These are phyloP conservation scores for Hexactinellida sp. DNA, from an alignment of 37 sponge, comb jelly and placozoan genomes.

Conservation along the genomic window DNA sequence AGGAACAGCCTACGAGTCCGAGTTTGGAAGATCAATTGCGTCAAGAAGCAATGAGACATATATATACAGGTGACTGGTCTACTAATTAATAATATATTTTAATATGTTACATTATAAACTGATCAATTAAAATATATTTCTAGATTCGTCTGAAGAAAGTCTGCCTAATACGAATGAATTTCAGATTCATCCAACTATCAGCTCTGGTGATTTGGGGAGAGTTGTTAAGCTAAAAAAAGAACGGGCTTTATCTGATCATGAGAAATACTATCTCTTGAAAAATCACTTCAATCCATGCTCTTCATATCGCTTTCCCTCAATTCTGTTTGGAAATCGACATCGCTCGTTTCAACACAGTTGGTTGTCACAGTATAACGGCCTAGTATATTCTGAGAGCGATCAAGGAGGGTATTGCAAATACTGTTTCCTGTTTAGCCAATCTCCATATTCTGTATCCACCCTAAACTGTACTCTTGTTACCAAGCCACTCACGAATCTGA, in stretches of 20 bases:
- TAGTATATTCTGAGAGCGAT: slow-evolving; percentile 22
- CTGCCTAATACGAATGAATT: too few species aligned
- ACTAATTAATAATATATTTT: neutral
- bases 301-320: slow-evolving; percentile 26
- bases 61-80: too few species aligned
- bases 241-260: slow-evolving; percentile 28
- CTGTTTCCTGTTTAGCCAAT: slow-evolving; percentile 34
- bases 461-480: slow-evolving; percentile 25
- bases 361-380: slow-evolving; percentile 15
- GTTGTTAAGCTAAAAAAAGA: slow-evolving; percentile 25
- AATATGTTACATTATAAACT: neutral
- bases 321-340: neutral
- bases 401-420: slow-evolving; percentile 50
- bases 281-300: slow-evolving; percentile 28
- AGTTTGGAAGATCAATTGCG: neutral
- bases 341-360: slow-evolving; percentile 34
- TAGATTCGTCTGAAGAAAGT: too few species aligned
- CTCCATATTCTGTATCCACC: neutral
- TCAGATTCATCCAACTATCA: neutral
- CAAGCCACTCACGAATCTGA: slow-evolving; percentile 31
- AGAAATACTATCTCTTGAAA: slow-evolving; percentile 21
- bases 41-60: neutral
- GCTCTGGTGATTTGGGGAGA: slow-evolving; percentile 32
- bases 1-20: neutral
- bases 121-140: neutral